A percentile compares a stretch with the other conserved stretches of the same genome.
These are phyloP conservation scores for Neopelma chrysocephalum DNA, from an alignment of 2,797 vertebrate species.

Conservation along the genomic window DNA sequence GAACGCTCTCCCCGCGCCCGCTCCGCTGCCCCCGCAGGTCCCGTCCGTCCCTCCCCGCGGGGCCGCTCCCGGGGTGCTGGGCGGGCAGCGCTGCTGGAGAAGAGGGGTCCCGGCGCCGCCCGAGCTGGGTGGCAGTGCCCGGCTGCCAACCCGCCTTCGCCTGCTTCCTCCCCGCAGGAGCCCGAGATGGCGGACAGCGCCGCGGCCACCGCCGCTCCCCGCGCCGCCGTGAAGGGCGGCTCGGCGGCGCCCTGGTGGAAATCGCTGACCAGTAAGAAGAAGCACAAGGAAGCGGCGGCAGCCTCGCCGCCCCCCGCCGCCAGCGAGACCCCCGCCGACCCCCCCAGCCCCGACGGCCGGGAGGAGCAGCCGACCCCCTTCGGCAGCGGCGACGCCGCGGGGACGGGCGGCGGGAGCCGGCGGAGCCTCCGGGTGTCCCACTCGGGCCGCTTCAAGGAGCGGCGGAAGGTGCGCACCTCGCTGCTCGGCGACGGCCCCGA, in stretches of 20 bases:
- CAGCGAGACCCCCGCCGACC: background rate
- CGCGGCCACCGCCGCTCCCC: slow-evolving; percentile 29
- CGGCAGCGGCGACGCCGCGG: slow-evolving; percentile 73
- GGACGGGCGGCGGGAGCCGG: slow-evolving; percentile 79
- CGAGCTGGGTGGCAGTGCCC: background rate
- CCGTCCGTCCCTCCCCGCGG: background rate
- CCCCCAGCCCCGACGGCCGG: slow-evolving; percentile 30
- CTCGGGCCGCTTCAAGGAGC: slow-evolving; percentile 92
- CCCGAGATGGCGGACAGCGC: slow-evolving; percentile 65
- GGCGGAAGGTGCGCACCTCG: slow-evolving; percentile 80
- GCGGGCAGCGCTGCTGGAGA: background rate
- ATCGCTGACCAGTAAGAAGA: slow-evolving; percentile 84
- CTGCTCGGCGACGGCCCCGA: slow-evolving; percentile 81
- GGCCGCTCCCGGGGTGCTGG: background rate
- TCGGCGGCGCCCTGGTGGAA: slow-evolving; percentile 85
- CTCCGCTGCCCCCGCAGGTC: background rate
- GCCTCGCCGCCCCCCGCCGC: background rate
- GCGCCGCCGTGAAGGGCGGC: background rate
- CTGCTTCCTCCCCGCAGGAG: background rate
- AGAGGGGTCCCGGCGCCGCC: background rate
- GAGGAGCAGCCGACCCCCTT: slow-evolving; percentile 62
- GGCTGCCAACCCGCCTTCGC: background rate
- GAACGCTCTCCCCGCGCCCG: background rate
- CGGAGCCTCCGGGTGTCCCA: slow-evolving; percentile 90
- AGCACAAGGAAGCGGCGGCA: slow-evolving; percentile 74